Percentiles rank a stretch among this genome's conserved stretches.
Evolutionary conservation across 2,113 vertebrate genomes (phyloP).

Genomic region (Callithrix jacchus): DNA sequence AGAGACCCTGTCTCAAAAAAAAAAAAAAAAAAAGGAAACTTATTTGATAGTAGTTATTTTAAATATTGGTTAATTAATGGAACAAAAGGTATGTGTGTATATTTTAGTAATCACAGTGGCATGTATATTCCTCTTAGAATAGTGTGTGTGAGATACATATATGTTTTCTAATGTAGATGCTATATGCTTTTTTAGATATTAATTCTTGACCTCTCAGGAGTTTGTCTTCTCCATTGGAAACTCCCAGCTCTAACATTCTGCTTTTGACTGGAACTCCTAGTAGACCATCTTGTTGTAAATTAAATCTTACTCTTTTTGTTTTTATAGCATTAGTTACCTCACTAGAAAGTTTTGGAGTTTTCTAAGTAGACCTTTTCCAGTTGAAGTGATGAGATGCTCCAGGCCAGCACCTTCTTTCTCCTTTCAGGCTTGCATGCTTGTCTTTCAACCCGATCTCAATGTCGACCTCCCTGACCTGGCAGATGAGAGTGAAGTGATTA

Average conservation of each 20-base stretch:
- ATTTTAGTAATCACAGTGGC: background rate
- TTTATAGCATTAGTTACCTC: background rate
- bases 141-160: background rate
- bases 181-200: background rate
- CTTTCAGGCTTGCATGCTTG: slow-evolving; percentile 90
- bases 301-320: background rate
- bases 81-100: background rate
- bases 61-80: background rate
- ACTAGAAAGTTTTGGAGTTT: slow-evolving; percentile 16
- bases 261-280: background rate
- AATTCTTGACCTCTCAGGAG: background rate
- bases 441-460: slow-evolving; percentile 90
- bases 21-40: background rate
- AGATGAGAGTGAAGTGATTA: slow-evolving; percentile 79
- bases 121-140: background rate
- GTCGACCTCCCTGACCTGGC: background rate
- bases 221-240: background rate
- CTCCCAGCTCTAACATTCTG: background rate
- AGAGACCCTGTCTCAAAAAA: background rate
- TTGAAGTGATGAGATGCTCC: background rate
- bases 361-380: background rate
- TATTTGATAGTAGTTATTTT: background rate
- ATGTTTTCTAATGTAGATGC: background rate
- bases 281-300: background rate
- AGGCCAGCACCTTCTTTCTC: background rate